phyloP scores from a whole-genome alignment of 2,797 vertebrate genomes.

The Antrozous pallidus region DNA sequence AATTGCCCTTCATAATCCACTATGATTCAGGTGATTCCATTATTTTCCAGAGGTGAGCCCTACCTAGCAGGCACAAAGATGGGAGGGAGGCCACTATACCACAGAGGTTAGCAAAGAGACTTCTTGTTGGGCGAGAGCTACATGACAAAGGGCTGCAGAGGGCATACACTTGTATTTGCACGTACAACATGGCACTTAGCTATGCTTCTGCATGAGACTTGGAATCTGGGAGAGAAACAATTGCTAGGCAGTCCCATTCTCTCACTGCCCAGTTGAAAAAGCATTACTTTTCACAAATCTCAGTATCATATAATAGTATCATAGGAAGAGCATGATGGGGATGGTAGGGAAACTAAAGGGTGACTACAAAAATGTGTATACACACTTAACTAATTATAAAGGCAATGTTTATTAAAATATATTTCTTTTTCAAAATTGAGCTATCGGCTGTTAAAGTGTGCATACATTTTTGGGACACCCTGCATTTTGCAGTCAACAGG shows the following conservation, averaged over 20 bases:
- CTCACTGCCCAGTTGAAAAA: neutral
- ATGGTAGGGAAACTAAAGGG: neutral
- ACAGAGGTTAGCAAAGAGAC: neutral
- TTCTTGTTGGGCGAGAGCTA: constrained; percentile 12
- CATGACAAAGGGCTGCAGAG: neutral
- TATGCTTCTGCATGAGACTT: neutral
- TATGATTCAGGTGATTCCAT: constrained; percentile 57
- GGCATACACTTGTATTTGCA: neutral
- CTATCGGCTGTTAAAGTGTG: too few relatives aligned
- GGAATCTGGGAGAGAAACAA: constrained; percentile 40
- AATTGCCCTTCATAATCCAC: constrained; percentile 72
- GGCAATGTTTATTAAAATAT: too few relatives aligned
- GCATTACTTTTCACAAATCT: neutral
- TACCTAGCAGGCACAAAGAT: constrained; percentile 66
- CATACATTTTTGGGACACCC: too few relatives aligned
- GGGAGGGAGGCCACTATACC: neutral
- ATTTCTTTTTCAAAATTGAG: too few relatives aligned
- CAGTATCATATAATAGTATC: neutral
- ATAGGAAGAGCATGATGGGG: neutral
- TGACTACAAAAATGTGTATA: too few relatives aligned
- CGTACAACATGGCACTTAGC: neutral
- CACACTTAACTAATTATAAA: too few relatives aligned
- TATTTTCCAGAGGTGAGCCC: constrained; percentile 7
- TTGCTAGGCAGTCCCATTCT: neutral
- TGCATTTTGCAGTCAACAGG: neutral